A percentile compares a stretch with the other conserved stretches of the same genome.
Evolutionary conservation across 23 tunicate species (phyloP).

Genomic region (Styela plicata): DNA sequence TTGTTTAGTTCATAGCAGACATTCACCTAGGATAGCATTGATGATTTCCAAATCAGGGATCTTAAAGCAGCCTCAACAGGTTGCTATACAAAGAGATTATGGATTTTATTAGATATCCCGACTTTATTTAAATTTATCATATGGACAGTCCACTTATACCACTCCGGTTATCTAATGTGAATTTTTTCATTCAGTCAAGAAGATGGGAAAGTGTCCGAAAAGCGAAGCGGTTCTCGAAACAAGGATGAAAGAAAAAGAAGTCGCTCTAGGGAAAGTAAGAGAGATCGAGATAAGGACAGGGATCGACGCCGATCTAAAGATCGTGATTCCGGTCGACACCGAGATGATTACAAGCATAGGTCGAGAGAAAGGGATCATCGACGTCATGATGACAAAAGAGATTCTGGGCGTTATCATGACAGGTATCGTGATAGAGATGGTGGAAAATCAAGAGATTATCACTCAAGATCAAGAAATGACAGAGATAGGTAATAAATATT

Average conservation of each 20-base stretch:
- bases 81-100: too few relatives aligned
- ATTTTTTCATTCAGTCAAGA: background rate
- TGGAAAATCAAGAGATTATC: slow-evolving; percentile 36
- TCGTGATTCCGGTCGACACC: slow-evolving; percentile 13
- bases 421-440: slow-evolving; percentile 41
- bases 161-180: background rate
- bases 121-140: too few relatives aligned
- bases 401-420: slow-evolving; percentile 33
- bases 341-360: slow-evolving; percentile 23
- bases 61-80: too few relatives aligned
- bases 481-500: background rate
- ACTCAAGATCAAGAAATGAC: slow-evolving; percentile 23
- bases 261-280: slow-evolving; percentile 7
- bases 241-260: background rate
- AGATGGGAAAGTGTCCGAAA: slow-evolving; percentile 5
- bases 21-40: too few relatives aligned
- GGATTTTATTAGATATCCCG: too few relatives aligned
- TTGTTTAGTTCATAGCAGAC: background rate
- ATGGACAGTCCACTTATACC: too few relatives aligned
- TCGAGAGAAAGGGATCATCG: slow-evolving; percentile 24
- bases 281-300: slow-evolving; percentile 24
- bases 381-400: slow-evolving; percentile 56
- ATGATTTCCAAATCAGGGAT: too few relatives aligned
- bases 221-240: slow-evolving; percentile 24
- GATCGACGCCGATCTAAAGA: slow-evolving; percentile 8